Evolutionary conservation across 1,140 invertebrate genomes (phyloP).

Genomic region (Procambarus clarkii): DNA sequence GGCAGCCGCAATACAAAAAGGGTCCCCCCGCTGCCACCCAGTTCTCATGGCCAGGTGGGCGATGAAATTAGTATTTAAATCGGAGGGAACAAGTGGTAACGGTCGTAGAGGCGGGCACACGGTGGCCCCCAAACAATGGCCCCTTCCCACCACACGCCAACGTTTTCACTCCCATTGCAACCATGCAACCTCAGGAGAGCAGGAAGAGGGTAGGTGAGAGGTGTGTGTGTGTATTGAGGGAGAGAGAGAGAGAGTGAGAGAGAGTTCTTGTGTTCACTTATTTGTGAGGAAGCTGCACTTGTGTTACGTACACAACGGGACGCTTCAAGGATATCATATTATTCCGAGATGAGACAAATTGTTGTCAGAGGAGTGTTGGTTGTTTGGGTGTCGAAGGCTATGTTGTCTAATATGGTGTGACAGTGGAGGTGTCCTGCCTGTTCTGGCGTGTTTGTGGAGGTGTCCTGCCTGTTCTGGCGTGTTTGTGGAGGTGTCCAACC

Average conservation of each 20-base stretch:
- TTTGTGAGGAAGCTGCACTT: background rate
- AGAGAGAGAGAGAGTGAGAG: background rate
- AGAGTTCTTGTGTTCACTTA: background rate
- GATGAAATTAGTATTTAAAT: slow-evolving; percentile 63
- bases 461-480: background rate
- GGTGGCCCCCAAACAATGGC: slow-evolving; percentile 24
- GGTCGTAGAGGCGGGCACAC: slow-evolving; percentile 41
- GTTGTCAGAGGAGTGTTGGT: background rate
- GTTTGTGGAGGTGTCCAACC: background rate
- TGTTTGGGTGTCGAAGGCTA: background rate
- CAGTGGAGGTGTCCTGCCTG: background rate
- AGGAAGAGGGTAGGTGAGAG: background rate
- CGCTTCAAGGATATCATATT: background rate
- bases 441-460: background rate
- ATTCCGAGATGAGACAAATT: background rate
- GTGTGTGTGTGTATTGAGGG: too few species aligned
- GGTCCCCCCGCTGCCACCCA: slow-evolving; percentile 30
- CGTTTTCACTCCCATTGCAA: slow-evolving; percentile 46
- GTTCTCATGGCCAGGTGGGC: slow-evolving; percentile 51
- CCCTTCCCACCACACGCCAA: slow-evolving; percentile 32
- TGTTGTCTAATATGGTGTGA: background rate
- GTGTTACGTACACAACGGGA: background rate
- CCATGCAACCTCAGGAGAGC: background rate
- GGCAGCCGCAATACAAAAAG: slow-evolving; percentile 15
- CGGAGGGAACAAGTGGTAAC: slow-evolving; percentile 59